These are phyloP conservation scores for Distichodus sexfasciatus DNA, from an alignment of 2,797 vertebrate species.

Conservation along the genomic window DNA sequence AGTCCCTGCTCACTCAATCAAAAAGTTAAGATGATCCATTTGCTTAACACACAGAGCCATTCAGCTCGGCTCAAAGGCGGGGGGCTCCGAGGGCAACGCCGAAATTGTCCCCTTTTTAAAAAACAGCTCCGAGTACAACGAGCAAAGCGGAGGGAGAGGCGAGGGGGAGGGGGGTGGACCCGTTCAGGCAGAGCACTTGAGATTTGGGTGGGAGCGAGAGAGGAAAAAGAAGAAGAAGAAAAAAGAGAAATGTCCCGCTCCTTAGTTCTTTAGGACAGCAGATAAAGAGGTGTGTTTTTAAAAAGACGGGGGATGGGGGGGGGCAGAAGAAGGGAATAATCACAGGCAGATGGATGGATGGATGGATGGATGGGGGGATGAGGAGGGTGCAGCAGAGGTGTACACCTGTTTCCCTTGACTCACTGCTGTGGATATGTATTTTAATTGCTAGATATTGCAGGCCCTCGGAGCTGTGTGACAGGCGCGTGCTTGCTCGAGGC, in stretches of 20 bases:
- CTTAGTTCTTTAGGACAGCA: constrained; percentile 41
- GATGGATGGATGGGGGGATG: constrained; percentile 12
- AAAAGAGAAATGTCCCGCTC: constrained; percentile 37
- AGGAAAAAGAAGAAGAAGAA: no score
- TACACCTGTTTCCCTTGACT: constrained; percentile 43
- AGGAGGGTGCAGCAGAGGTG: constrained; percentile 1
- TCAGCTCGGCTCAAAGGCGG: constrained; percentile 75
- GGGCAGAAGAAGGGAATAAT: constrained; percentile 9
- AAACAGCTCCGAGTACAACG: constrained; percentile 59
- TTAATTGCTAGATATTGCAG: constrained; percentile 34
- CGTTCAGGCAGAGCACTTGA: constrained; percentile 48
- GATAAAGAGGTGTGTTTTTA: constrained; percentile 40
- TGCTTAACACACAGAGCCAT: constrained; percentile 81
- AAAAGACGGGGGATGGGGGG: constrained; percentile 34
- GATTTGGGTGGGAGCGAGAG: constrained; percentile 46
- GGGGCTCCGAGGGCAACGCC: constrained; percentile 62
- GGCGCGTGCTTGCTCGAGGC: constrained; percentile 36
- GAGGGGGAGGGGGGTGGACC: no score
- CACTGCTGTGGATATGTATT: background rate
- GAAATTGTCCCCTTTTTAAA: constrained; percentile 54
- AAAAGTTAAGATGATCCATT: constrained; percentile 83
- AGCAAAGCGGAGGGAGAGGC: no score
- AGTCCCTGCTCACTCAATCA: constrained; percentile 82
- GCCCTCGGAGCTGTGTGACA: constrained; percentile 18
- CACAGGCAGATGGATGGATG: constrained; percentile 8